Percentiles rank a stretch among this genome's conserved stretches.
Conservation (phyloP, 1,140 invertebrate species). For the Drosophila sp. region DNA sequence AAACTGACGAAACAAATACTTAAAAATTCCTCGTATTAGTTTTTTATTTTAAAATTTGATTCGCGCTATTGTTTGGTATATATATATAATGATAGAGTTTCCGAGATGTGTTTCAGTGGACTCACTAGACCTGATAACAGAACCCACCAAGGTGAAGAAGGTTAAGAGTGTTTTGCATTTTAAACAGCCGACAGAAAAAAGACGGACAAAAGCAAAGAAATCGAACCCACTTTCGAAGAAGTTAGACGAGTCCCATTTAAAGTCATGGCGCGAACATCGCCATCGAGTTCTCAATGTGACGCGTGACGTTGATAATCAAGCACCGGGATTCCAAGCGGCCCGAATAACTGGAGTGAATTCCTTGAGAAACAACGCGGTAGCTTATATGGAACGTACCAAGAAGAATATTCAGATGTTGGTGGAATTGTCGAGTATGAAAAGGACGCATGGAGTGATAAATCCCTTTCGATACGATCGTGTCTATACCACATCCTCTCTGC, state of each 20-base stretch:
- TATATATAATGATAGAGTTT: conserved; percentile 15
- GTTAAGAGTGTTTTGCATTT: background rate
- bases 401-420: conserved; percentile 26
- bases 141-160: background rate
- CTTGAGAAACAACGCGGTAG: background rate
- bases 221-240: background rate
- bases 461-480: conserved; percentile 15
- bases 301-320: background rate
- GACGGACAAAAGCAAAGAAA: background rate
- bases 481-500: conserved; percentile 5
- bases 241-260: background rate
- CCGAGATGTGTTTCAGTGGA: conserved; percentile 10
- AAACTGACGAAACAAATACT: background rate
- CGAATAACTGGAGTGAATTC: background rate
- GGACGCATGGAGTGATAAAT: conserved; percentile 17
- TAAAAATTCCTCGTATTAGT: conserved; percentile 11
- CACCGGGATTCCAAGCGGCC: background rate
- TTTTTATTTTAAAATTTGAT: background rate
- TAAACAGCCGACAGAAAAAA: background rate
- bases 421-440: conserved; percentile 16
- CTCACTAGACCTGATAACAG: background rate
- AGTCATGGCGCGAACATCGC: conserved; percentile 4
- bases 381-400: conserved; percentile 19
- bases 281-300: background rate
- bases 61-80: background rate